Evolutionary conservation across 2,888 invertebrate species (phyloP).

Genomic region (Nasonia oneida): DNA sequence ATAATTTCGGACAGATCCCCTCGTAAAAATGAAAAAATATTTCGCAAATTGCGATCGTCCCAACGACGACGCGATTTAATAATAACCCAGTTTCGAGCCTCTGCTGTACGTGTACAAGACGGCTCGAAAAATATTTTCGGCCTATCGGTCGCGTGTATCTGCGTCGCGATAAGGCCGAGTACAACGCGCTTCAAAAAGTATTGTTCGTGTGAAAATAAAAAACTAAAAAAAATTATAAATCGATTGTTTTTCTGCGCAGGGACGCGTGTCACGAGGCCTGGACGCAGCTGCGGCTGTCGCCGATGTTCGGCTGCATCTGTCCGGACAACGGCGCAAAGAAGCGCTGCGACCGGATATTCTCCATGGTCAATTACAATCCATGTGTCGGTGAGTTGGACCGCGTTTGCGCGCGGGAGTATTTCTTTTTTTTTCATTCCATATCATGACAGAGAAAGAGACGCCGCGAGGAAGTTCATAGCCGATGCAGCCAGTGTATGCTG

Average conservation of each 20-base stretch:
- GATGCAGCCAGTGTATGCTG: constrained; percentile 17
- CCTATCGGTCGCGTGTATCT: background rate
- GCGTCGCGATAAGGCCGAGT: background rate
- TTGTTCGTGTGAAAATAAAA: background rate
- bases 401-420: constrained; percentile 24
- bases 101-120: background rate
- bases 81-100: background rate
- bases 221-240: constrained; percentile 11
- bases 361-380: constrained; percentile 94
- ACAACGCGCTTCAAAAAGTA: background rate
- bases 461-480: background rate
- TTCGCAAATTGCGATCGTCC: background rate
- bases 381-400: constrained; percentile 91
- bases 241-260: constrained; percentile 79
- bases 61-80: background rate
- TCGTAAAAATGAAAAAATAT: background rate
- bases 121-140: background rate
- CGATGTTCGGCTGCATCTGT: constrained; percentile 96
- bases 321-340: constrained; percentile 94
- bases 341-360: constrained; percentile 93
- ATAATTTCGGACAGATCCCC: background rate
- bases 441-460: constrained; percentile 3
- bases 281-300: constrained; percentile 91
- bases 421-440: constrained; percentile 46
- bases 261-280: constrained; percentile 93